These are phyloP conservation scores for Hylaea fasciaria DNA, from an alignment of 2,888 invertebrate species.

Conservation along the genomic window DNA sequence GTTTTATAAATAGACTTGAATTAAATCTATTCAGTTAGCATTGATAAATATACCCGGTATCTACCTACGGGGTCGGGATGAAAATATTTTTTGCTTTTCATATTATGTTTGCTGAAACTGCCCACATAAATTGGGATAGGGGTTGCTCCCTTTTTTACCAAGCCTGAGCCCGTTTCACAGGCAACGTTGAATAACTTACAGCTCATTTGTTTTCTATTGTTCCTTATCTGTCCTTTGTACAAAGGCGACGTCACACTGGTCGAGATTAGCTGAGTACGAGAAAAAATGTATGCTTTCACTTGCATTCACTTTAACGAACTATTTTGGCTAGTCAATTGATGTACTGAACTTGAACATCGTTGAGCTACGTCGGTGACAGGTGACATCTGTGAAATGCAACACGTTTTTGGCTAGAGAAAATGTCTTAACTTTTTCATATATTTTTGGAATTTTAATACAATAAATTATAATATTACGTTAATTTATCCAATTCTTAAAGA, in stretches of 20 bases:
- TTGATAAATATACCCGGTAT: not conserved
- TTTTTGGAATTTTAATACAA: too few species aligned
- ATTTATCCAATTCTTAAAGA: too few species aligned
- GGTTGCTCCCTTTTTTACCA: constrained; percentile 14
- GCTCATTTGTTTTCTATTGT: constrained; percentile 76
- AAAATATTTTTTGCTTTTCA: constrained; percentile 1
- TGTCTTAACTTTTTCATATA: too few species aligned
- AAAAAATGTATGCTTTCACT: not conserved
- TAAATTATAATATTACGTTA: too few species aligned
- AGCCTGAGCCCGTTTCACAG: constrained; percentile 50
- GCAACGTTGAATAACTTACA: constrained; percentile 68
- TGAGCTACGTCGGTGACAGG: too few species aligned
- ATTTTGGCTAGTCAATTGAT: too few species aligned
- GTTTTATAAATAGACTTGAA: not conserved
- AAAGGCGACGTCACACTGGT: constrained; percentile 1
- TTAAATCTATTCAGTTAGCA: not conserved
- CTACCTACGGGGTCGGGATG: not conserved
- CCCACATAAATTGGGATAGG: constrained; percentile 15
- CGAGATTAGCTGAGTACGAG: not conserved
- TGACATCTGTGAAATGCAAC: too few species aligned
- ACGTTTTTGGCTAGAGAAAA: too few species aligned
- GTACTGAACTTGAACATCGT: too few species aligned
- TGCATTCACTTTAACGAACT: too few species aligned
- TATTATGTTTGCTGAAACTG: constrained; percentile 11
- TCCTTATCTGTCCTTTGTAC: constrained; percentile 58